Evolutionary conservation across 2,797 vertebrate genomes (phyloP).

Genomic region (Nannoperca australis): DNA sequence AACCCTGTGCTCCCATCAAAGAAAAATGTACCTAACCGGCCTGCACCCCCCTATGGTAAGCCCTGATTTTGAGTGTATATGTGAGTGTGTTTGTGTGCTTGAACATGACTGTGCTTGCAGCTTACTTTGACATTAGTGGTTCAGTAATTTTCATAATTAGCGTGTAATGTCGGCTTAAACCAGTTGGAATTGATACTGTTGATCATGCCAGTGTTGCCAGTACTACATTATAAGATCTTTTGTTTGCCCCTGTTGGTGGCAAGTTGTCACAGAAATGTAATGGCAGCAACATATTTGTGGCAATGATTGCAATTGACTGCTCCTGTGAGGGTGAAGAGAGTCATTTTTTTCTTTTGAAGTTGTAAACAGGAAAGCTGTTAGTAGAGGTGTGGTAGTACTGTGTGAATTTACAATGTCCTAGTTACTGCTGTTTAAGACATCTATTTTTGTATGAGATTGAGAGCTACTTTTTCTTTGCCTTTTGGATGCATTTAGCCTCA

Average conservation of each 20-base stretch:
- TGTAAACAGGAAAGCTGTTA: constrained; percentile 72
- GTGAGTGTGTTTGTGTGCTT: background rate
- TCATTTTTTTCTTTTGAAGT: constrained; percentile 60
- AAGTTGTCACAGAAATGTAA: constrained; percentile 4
- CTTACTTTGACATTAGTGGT: constrained; percentile 9
- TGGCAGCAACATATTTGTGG: background rate
- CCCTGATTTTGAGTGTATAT: constrained; percentile 2
- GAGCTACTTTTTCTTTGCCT: background rate
- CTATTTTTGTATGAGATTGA: background rate
- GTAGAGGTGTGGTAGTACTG: constrained; percentile 32
- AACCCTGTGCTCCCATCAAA: constrained; percentile 91
- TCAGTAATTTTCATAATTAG: constrained; percentile 6
- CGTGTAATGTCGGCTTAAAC: constrained; percentile 1
- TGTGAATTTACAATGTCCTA: constrained; percentile 9
- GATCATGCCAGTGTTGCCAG: background rate
- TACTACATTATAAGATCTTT: background rate
- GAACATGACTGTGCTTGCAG: constrained; percentile 22
- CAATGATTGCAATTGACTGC: constrained; percentile 13
- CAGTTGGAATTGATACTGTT: constrained; percentile 10
- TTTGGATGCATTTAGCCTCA: background rate
- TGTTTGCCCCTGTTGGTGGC: background rate
- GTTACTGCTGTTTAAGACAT: constrained; percentile 9
- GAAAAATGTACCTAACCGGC: constrained; percentile 92
- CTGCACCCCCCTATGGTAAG: constrained; percentile 96
- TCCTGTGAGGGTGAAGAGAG: constrained; percentile 31